Base-by-base conservation (phyloP, 2,113 vertebrate species). In the Peucedramus taeniatus region DNA sequence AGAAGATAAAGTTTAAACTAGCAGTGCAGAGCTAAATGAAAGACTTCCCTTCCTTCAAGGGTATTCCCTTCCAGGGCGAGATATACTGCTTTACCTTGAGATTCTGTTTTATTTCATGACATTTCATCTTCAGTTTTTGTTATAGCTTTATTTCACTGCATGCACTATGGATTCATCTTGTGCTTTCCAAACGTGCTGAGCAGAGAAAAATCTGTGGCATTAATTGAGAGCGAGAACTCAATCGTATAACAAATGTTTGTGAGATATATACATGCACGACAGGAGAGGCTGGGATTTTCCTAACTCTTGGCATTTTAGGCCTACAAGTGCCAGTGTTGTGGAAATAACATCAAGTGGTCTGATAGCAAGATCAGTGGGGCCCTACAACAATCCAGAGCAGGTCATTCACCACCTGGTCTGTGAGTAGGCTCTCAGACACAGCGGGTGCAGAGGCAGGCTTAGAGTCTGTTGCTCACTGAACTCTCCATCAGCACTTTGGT, bases 191-290 rank as follows among this genome's bases (percentile, higher is more conserved):
- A 31, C 3, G 4, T 19, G 11, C n/a, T 40, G 66, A 90, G 68
- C 47, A 56, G 79, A 86, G 82, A 31, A 64, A 50, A 95, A 68
- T 18, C 59, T 40, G 45, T 24, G 77, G 20, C 69, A 51, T n/a
- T 91, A 82, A 68, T 39, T 71, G 61, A 63, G 51, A 63, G 65
- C 15, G 27, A 42, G 35, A 78, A 21, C 31, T 64, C 9, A 11
- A 45, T 72, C 7, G 3, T 23, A 3, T 22, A 75, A 60, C 31
- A 63, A 63, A 26, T 49, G 11, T 31, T 42, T 47, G 16, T 11
- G 50, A 72, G 35, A 77, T 56, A 10, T 2, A 18, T 11, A 23
- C 1, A 0, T 3, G 23, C 54, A 9, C 0, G 0, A 16, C 0
- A 0, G 57, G 47, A 20, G 56, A 59, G 68, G 24, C 35, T 83